Base-by-base conservation (phyloP, 2,113 vertebrate genomes). In the Rhabdornis inornatus region DNA sequence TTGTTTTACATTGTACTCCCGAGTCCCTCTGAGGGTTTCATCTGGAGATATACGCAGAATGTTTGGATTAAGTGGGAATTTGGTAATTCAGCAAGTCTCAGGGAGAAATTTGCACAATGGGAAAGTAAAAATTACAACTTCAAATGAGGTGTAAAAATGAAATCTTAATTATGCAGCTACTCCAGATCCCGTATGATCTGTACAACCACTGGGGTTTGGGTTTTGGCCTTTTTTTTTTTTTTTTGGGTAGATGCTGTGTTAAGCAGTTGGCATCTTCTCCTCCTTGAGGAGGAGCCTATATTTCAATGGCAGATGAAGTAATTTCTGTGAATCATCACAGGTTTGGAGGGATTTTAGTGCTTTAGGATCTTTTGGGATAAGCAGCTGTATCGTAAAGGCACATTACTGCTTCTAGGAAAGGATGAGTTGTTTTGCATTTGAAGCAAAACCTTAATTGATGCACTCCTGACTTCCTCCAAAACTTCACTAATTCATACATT, bases 91-190 rank as follows among this genome's bases (percentile, higher is more conserved):
- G 21, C 55, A 81, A 83, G 57, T 83, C 68, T 88, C 16, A 50
- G 52, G 49, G 60, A 91, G 91, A 64, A 84, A 71, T 45, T 1
- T 49, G 60, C 42, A 50, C 68, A 49, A 59, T 0, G 42, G 53
- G 30, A 91, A 60, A 75, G 33, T 49, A 89, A 95, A 95, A 87
- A 49, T 4, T 30, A 60, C 83, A 75, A 60, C 74, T 79, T 91
- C 60, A 71, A 91, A 84, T 57, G 81, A 91, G 89, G 87, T 82
- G 69, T 89, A 92, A 96, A 91, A 96, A 76, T 15, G 49, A 91
- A 80, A 77, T 84, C 78, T 92, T 83, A 83, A 72, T 92, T 87
- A 64, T 13, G 20, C 74, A 37, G 40, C 72, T 61, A 39, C 72
- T 71, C 10, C 49, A 66, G 68, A 75, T 89, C 80, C 86, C 49